Evolutionary conservation across 2,113 vertebrate genomes (phyloP), one percentile per base, ranked within the genome.

Genomic region (Phrynocephalus versicolor): DNA sequence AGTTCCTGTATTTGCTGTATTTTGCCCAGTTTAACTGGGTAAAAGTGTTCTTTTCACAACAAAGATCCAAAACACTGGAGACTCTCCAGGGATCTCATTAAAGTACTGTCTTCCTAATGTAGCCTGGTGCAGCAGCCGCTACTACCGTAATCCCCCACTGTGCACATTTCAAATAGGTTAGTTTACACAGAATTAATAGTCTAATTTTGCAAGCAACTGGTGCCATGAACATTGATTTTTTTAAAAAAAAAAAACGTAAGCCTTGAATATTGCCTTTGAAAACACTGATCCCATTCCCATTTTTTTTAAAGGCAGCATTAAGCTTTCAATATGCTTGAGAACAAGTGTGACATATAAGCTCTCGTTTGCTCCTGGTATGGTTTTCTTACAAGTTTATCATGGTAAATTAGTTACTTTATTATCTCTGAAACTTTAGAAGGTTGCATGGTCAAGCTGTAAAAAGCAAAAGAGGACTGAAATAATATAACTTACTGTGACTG

Each of bases 101-200:
- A 92, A 94, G 85, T 75, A 2, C 90, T 93, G 71, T 82, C 85
- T 90, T 64, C 91, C 90, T 94, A 93, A 95, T 90, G 86, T 65
- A 88, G 85, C 33, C 75, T 89, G 33, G 57, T 73, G 91, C 88
- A 93, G 83, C 91, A 92, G 87, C 91, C 92, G 90, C 92, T 88
- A 90, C 89, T 94, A 82, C 89, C 93, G 91, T 73, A 74, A 86
- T 86, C 85, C 89, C 91, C 93, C 87, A 87, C 94, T 84, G 88
- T 91, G 92, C 78, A 75, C n/a, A 78, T 90, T 87, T 87, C 94
- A 93, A 91, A 94, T 94, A 95, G 91, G 91, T 94, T 92, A 85
- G 94, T 95, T 96, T 95, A 94, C 93, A 88, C 87, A 93, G 95
- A 94, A 96, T 95, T 95, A 94, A 96, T 95, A 95, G 93, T 93